Base-by-base conservation (phyloP, 1,140 invertebrate species). In the Chironomus tepperi region DNA sequence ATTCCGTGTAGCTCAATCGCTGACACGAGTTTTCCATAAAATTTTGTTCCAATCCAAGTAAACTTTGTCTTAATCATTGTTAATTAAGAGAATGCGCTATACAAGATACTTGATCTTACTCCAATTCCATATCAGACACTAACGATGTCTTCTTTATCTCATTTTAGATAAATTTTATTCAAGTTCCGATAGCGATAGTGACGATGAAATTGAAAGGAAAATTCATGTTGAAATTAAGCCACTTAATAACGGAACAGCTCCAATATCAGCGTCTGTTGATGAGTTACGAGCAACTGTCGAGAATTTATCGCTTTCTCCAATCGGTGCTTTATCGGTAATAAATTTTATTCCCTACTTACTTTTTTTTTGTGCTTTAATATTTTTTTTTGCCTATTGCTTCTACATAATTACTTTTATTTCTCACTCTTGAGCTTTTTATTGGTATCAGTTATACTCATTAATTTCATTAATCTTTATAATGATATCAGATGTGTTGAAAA, bases 141-240 rank as follows among this genome's bases (percentile, higher is more conserved):
- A 34, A 34, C 24, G 24, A 34, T 34, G 24, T 34, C 24, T 15
- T 43, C 9, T 70, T n/a, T 10, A 12, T 76, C 76, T 70, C 24
- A 43, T 75, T 81, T 81, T 91, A 81, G 89, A 88, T 73, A 91
- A 90, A 81, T 96, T 95, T 81, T 94, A 96, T 83, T 96, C 94
- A 7, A 95, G 93, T 79, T 93, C 93, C 34, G 95, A 97, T 82
- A 91, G 93, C 21, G 96, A 97, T 83, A 96, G 94, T 73, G 92
- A 93, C 87, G 93, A 94, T 79, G 94, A 97, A 80, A 87, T 88
- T 75, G 90, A 93, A 79, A 88, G 89, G 75, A 95, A 95, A 83
- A 94, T 98, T 76, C 93, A 94, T 82, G 93, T 98, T 15, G 93
- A 96, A 86, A 98, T 98, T 76, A 97, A 97, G 84, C 96, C 96